These are phyloP conservation scores for Brachyptera putata DNA, from an alignment of 2,888 invertebrate species.

Conservation along the genomic window DNA sequence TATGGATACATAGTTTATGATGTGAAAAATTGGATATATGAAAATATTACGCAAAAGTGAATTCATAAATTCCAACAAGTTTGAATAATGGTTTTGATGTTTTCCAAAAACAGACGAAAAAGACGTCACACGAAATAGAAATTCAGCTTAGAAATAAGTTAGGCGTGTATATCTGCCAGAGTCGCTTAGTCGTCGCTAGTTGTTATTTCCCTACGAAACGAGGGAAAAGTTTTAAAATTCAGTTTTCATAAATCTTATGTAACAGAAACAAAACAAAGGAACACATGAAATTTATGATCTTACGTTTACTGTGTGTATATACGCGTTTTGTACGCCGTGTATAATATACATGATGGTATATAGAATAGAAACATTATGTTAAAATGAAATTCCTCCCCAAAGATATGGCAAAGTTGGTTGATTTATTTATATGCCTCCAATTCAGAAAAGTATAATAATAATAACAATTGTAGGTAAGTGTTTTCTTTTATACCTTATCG, in stretches of 20 bases:
- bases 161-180: conserved; percentile 13
- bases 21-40: conserved; percentile 17
- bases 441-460: neutral
- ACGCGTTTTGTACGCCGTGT: neutral
- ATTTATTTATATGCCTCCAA: conserved; percentile 13
- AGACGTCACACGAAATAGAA: conserved; percentile 16
- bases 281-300: conserved; percentile 6
- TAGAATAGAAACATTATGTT: conserved; percentile 11
- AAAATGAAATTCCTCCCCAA: conserved; percentile 8
- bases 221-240: conserved; percentile 27
- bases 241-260: conserved; percentile 25
- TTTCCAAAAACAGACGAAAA: conserved; percentile 2
- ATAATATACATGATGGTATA: neutral
- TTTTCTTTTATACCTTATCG: conserved; percentile 24
- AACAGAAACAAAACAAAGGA: conserved; percentile 18
- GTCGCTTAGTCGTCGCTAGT: conserved; percentile 13
- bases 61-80: conserved; percentile 23
- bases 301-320: neutral
- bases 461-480: conserved; percentile 28
- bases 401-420: conserved; percentile 13
- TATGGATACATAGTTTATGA: conserved; percentile 22
- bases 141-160: conserved; percentile 9
- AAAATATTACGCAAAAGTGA: conserved; percentile 23
- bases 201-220: conserved; percentile 15
- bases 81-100: conserved; percentile 21